Percentiles rank a stretch among this genome's conserved stretches.
Evolutionary conservation across 2,888 invertebrate species (phyloP).

Genomic region (Drosophila anomalipes): DNA sequence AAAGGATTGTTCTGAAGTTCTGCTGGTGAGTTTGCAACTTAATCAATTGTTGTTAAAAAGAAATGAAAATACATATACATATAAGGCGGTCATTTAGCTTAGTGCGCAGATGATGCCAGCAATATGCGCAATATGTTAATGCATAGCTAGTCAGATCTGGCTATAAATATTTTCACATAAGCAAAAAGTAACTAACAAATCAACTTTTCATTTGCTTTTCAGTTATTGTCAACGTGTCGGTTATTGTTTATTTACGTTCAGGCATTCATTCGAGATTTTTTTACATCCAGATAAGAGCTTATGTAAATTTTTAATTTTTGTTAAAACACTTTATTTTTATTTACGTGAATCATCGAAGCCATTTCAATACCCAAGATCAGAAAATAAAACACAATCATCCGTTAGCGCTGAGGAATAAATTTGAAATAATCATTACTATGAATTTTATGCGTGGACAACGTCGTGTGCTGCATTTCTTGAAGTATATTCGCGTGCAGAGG

Average conservation of each 20-base stretch:
- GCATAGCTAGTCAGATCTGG: neutral
- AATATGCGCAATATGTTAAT: neutral
- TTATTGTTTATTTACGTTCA: constrained; percentile 15
- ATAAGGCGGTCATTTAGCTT: neutral
- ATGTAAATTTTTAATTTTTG: constrained; percentile 22
- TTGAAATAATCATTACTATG: constrained; percentile 2
- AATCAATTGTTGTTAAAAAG: neutral
- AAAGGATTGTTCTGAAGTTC: neutral
- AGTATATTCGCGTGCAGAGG: neutral
- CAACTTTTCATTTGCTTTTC: constrained; percentile 21
- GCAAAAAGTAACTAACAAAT: neutral
- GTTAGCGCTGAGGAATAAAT: neutral
- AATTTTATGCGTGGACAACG: constrained; percentile 42
- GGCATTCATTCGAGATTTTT: constrained; percentile 24
- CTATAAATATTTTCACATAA: neutral
- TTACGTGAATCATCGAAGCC: neutral
- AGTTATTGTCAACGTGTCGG: constrained; percentile 12
- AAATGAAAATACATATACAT: neutral
- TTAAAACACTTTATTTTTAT: constrained; percentile 2
- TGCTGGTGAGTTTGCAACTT: constrained; percentile 25
- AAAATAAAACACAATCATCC: neutral
- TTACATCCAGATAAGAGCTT: constrained; percentile 14
- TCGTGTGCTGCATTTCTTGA: constrained; percentile 11
- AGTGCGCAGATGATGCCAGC: neutral
- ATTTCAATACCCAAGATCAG: neutral